Conservation (phyloP, 2,888 invertebrate genomes). For the Nowickia ferox region DNA sequence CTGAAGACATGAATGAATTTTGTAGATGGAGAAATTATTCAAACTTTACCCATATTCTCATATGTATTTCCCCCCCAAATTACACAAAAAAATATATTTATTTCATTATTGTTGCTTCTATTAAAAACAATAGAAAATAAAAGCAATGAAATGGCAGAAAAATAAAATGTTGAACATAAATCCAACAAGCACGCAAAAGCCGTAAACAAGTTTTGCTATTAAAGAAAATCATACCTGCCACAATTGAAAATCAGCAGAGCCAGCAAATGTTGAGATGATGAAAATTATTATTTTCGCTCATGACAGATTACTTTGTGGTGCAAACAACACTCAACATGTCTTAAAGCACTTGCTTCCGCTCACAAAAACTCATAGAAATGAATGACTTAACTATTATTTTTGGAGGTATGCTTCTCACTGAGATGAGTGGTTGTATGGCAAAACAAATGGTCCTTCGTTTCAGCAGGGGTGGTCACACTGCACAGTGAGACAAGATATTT, state of each 20-base stretch:
- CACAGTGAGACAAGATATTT: not conserved
- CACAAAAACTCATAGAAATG: conserved; percentile 14
- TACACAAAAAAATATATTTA: no score
- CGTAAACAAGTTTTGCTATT: conserved; percentile 60
- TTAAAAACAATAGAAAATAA: no score
- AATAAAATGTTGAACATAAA: conserved; percentile 39
- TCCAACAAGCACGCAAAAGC: conserved; percentile 61
- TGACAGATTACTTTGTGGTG: conserved; percentile 52
- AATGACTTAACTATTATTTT: conserved; percentile 32
- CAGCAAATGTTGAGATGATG: conserved; percentile 27
- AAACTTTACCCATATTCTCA: no score
- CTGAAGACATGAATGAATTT: no score
- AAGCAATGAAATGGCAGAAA: not conserved
- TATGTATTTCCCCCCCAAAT: no score
- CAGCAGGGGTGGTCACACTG: not conserved
- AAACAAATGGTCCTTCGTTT: not conserved
- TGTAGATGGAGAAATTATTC: no score
- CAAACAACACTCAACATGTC: conserved; percentile 27
- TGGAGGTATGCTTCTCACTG: not conserved
- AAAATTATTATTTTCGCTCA: conserved; percentile 19
- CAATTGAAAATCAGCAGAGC: not conserved
- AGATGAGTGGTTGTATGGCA: not conserved
- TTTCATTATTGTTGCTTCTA: no score
- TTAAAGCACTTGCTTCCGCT: not conserved
- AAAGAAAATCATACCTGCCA: conserved; percentile 10